Evolutionary conservation across 1,140 invertebrate species (phyloP).

Genomic region (Caenorhabditis inopinata): DNA sequence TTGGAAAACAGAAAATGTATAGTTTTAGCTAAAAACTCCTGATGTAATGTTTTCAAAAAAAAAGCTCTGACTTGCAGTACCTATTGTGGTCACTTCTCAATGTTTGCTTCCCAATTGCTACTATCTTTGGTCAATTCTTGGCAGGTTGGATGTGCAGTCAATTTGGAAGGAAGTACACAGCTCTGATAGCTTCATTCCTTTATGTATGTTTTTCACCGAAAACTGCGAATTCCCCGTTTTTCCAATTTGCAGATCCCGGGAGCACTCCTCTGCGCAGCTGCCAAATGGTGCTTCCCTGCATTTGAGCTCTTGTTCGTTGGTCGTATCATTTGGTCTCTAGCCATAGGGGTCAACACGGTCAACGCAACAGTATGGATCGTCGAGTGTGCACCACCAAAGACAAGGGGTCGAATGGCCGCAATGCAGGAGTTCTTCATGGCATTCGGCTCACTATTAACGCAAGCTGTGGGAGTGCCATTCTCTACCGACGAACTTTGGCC

Average conservation of each 20-base stretch:
- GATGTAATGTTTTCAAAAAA: no score
- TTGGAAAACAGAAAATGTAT: background rate
- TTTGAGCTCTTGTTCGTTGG: slow-evolving; percentile 52
- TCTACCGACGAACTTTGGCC: slow-evolving; percentile 48
- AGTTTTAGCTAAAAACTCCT: background rate
- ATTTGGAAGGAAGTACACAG: slow-evolving; percentile 49
- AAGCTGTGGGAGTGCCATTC: slow-evolving; percentile 49
- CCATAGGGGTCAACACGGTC: slow-evolving; percentile 48
- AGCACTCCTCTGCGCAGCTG: slow-evolving; percentile 41
- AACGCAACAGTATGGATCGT: slow-evolving; percentile 54
- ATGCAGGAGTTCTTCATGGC: slow-evolving; percentile 55
- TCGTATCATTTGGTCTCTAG: slow-evolving; percentile 48
- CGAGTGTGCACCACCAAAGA: slow-evolving; percentile 47
- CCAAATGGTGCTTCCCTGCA: slow-evolving; percentile 31
- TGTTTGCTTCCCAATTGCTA: slow-evolving; percentile 49
- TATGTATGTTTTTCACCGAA: slow-evolving; percentile 35
- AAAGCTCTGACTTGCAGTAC: no score
- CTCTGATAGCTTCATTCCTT: slow-evolving; percentile 40
- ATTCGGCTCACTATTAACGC: slow-evolving; percentile 46
- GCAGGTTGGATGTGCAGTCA: slow-evolving; percentile 49
- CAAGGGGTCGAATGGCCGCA: slow-evolving; percentile 49
- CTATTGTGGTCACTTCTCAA: slow-evolving; percentile 50
- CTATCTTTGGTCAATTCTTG: slow-evolving; percentile 51
- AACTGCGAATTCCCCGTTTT: background rate
- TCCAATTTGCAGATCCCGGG: slow-evolving; percentile 37